Conservation (phyloP, 2,888 invertebrate species). For the Nephrocerus scutellatus region DNA sequence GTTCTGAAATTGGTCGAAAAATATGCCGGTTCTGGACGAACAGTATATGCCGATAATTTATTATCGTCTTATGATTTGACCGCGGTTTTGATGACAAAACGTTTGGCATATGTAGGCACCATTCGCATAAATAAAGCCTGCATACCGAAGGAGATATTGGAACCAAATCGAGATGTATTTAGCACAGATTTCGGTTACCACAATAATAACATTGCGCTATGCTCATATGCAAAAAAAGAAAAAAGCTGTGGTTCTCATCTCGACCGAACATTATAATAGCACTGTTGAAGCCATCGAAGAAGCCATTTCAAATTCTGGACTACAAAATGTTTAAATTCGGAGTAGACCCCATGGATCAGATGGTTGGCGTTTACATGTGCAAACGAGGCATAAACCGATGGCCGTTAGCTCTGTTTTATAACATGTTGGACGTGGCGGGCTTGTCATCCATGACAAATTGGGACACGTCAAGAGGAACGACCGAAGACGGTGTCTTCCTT, state of each 20-base stretch:
- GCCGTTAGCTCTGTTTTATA: slow-evolving; percentile 5
- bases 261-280: neutral
- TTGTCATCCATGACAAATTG: slow-evolving; percentile 7
- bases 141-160: slow-evolving; percentile 8
- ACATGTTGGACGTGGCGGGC: slow-evolving; percentile 5
- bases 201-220: no score
- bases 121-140: slow-evolving; percentile 4
- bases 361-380: slow-evolving; percentile 7
- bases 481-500: slow-evolving; percentile 10
- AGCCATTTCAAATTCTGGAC: no score
- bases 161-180: slow-evolving; percentile 2
- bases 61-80: slow-evolving; percentile 4
- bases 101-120: slow-evolving; percentile 4
- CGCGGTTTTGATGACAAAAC: slow-evolving; percentile 6
- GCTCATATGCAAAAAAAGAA: no score
- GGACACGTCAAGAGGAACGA: slow-evolving; percentile 6
- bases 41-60: slow-evolving; percentile 2
- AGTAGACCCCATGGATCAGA: slow-evolving; percentile 4
- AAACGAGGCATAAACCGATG: slow-evolving; percentile 7
- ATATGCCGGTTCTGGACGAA: neutral
- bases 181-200: slow-evolving; percentile 5
- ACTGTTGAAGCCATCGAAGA: neutral
- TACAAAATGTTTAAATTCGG: no score
- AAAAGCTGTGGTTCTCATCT: no score
- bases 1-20: no score